Conservation (phyloP, 2,888 invertebrate genomes). For the Eristalinus aeneus region DNA sequence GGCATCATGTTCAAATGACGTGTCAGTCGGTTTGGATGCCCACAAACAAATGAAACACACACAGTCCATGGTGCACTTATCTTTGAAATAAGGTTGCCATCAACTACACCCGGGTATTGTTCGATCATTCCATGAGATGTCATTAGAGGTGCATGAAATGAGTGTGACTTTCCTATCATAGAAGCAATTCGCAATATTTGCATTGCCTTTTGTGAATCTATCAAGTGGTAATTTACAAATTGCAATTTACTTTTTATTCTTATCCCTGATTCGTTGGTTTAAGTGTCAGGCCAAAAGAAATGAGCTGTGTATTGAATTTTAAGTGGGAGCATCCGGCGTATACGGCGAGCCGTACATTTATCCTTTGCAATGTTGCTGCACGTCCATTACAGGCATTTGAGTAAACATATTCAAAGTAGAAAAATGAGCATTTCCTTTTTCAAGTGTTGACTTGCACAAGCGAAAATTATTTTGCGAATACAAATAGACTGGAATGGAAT, state of each 20-base stretch:
- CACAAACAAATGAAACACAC: background rate
- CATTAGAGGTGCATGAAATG: background rate
- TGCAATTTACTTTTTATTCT: background rate
- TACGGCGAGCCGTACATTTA: background rate
- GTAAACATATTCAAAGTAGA: too few species aligned
- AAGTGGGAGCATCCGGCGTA: background rate
- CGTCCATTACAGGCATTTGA: too few species aligned
- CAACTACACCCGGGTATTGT: background rate
- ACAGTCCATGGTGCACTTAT: background rate
- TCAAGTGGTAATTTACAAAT: background rate
- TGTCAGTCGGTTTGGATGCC: background rate
- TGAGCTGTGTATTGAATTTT: background rate
- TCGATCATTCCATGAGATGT: background rate
- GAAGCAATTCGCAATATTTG: background rate
- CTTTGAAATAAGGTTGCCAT: background rate
- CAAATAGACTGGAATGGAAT: too few species aligned
- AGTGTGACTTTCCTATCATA: background rate
- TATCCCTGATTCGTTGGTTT: background rate
- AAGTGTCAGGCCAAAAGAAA: background rate
- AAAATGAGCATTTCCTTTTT: too few species aligned
- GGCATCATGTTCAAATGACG: background rate
- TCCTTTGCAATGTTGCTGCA: too few species aligned
- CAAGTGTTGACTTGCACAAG: too few species aligned
- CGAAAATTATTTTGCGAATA: too few species aligned
- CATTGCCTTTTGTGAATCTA: background rate